Base-by-base conservation (phyloP, 2,797 vertebrate genomes). In the Lindbergichthys nudifrons region DNA sequence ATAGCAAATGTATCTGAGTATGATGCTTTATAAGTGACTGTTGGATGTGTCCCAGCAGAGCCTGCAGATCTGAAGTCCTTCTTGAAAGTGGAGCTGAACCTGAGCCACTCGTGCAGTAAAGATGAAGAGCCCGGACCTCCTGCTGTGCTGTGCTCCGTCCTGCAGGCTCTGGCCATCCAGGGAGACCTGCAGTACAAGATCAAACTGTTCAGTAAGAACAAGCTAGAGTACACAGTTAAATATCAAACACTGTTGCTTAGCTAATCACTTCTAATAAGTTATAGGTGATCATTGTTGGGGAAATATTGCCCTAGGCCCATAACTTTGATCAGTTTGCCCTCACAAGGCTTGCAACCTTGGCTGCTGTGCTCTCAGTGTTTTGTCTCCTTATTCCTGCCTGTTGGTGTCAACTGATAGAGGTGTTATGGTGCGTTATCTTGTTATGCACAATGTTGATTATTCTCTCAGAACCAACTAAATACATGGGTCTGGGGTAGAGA, bases 121-220 rank as follows among this genome's bases (percentile, higher is more conserved):
- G 92, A 94, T 2, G 71, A 88, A 3, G 90, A 88, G 57, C 3
- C 63, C 0, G 68, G 52, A 45, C 87, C 94, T 1, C 69, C 77
- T 2, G 87, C 92, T 0, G 56, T 95, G 9, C 73, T 97, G 43
- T 61, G 91, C 68, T 93, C 91, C 0, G 93, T 99, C 65, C 93
- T 99, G 52, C 95, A 96, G 86, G 97, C 97, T 0, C 92, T 99
- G 73, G 95, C 96, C 69, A 79, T 97, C 83, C 95, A 98, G 45
- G 97, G 96, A 79, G 96, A 98, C 45, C 95, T 99, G 51, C 95
- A 92, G 65, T 88, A 91, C 88, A 98, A 95, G 80, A 93, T 99
- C 63, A 97, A 96, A 61, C 92, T 93, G 10, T 99, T 99, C 84
- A 97, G 98, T 99, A 95, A 96, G 94, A 52, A 36, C 43, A 51